These are phyloP conservation scores for Nannoperca obscura DNA, from an alignment of 2,797 vertebrate species.

Conservation along the genomic window DNA sequence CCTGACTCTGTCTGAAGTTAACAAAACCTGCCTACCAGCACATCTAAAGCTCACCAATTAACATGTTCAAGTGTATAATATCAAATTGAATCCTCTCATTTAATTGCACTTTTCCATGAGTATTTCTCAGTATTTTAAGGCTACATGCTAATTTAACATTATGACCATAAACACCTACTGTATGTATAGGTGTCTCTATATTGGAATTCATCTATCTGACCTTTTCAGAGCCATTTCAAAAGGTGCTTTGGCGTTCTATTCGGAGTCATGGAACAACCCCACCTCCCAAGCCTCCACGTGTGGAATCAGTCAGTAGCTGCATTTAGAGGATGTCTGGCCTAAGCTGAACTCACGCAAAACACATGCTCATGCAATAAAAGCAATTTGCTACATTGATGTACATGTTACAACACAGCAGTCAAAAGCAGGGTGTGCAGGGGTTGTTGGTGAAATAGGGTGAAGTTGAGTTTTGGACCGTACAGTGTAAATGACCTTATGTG, in stretches of 20 bases:
- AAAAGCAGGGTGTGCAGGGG: neutral
- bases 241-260: constrained; percentile 73
- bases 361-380: constrained; percentile 33
- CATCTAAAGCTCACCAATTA: neutral
- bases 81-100: neutral
- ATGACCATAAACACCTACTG: constrained; percentile 18
- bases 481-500: constrained; percentile 18
- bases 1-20: neutral
- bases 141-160: neutral
- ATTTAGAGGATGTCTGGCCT: constrained; percentile 68
- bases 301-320: constrained; percentile 60
- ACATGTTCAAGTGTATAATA: neutral
- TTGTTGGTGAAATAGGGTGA: constrained; percentile 18
- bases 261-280: constrained; percentile 74
- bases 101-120: fast-evolving
- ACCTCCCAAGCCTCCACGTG: constrained; percentile 49
- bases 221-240: constrained; percentile 60
- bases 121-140: neutral
- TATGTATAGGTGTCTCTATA: constrained; percentile 20
- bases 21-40: neutral
- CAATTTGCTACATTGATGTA: constrained; percentile 19
- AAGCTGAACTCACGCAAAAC: constrained; percentile 51
- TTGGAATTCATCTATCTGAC: constrained; percentile 66
- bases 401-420: constrained; percentile 35
- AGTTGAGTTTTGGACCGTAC: constrained; percentile 10